Percentiles rank a stretch among this genome's conserved stretches.
Evolutionary conservation across 2,113 vertebrate species (phyloP).

Genomic region (Zosterops japonicus): DNA sequence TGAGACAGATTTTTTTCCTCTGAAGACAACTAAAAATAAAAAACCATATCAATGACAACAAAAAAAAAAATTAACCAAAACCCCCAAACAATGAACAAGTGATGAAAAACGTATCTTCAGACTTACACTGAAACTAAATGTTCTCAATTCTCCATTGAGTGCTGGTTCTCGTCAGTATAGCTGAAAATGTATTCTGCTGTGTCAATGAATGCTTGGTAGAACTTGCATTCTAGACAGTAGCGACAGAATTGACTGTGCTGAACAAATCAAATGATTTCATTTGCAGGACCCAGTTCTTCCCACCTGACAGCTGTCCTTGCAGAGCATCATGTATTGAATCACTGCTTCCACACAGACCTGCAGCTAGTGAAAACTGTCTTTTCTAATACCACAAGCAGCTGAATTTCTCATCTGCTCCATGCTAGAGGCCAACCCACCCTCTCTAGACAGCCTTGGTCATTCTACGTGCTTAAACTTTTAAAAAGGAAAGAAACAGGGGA

Average conservation of each 20-base stretch:
- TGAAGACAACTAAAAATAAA: background rate
- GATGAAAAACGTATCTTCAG: background rate
- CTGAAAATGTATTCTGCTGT: background rate
- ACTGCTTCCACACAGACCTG: background rate
- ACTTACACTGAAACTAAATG: background rate
- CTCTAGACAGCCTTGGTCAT: background rate
- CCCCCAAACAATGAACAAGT: background rate
- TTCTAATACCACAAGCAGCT: background rate
- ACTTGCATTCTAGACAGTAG: background rate
- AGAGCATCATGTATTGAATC: background rate
- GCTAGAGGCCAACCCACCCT: background rate
- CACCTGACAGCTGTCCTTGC: background rate
- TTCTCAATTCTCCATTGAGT: background rate
- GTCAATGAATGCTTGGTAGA: background rate
- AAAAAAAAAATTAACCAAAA: background rate
- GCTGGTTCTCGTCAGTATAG: background rate
- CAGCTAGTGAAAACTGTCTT: background rate
- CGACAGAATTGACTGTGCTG: background rate
- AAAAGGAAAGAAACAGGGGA: background rate
- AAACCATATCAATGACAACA: fast-evolving
- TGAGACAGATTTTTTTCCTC: background rate
- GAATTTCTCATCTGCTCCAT: background rate
- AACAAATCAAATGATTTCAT: conserved; percentile 9
- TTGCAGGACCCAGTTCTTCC: background rate
- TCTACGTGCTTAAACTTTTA: background rate